Percentiles rank a stretch among this genome's conserved stretches.
phyloP scores from a whole-genome alignment of 2,888 invertebrate species.

The Busseola fusca region DNA sequence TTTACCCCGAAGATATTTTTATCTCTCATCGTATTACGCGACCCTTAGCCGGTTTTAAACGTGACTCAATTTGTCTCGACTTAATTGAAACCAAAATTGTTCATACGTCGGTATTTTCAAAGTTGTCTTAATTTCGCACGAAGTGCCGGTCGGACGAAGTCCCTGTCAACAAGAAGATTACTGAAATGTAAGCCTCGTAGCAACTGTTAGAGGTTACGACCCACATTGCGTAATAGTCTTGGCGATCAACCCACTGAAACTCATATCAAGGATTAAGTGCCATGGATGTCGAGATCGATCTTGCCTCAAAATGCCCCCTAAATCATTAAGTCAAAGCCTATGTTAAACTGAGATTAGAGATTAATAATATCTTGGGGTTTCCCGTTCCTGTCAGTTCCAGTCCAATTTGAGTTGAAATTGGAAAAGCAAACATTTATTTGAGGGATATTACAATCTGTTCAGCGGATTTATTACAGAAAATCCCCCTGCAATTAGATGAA shows the following conservation, averaged over 20 bases:
- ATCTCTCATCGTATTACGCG: slow-evolving; percentile 51
- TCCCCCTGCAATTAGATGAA: slow-evolving; percentile 39
- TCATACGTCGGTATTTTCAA: slow-evolving; percentile 61
- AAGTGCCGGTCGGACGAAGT: slow-evolving; percentile 48
- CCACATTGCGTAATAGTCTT: slow-evolving; percentile 64
- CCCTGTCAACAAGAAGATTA: slow-evolving; percentile 74
- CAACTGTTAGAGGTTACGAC: slow-evolving; percentile 62
- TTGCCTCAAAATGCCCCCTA: slow-evolving; percentile 59
- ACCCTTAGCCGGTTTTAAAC: slow-evolving; percentile 52
- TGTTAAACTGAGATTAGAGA: slow-evolving; percentile 67
- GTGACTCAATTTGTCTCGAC: slow-evolving; percentile 54
- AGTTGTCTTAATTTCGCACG: slow-evolving; percentile 60
- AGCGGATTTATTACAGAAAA: slow-evolving; percentile 24
- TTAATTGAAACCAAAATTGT: slow-evolving; percentile 63
- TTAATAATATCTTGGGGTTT: slow-evolving; percentile 60
- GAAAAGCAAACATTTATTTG: slow-evolving; percentile 49
- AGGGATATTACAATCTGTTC: slow-evolving; percentile 33
- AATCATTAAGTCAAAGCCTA: slow-evolving; percentile 67
- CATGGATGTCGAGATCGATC: slow-evolving; percentile 65
- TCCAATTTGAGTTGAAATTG: slow-evolving; percentile 44
- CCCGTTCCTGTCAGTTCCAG: slow-evolving; percentile 41
- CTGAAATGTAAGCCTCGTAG: slow-evolving; percentile 67
- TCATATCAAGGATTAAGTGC: slow-evolving; percentile 77
- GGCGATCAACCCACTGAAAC: slow-evolving; percentile 72
- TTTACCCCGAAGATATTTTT: slow-evolving; percentile 57